Conservation (phyloP, 2,113 vertebrate genomes). For the Boulengerochromis microlepis region DNA sequence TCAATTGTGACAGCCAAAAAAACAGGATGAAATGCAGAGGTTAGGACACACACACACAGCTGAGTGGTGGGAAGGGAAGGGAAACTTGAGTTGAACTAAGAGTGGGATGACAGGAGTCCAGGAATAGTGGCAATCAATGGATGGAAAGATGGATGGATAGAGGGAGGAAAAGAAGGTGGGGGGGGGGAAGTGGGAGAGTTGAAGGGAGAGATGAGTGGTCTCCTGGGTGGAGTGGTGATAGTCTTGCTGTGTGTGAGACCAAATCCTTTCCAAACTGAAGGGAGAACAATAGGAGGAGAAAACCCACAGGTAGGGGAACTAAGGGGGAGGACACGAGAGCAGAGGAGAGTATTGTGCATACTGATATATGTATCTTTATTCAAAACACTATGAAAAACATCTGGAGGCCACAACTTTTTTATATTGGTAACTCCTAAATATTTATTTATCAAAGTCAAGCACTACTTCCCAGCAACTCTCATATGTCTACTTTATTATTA, state of each 20-base stretch:
- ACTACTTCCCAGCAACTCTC: neutral
- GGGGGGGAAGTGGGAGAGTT: neutral
- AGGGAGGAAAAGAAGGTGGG: slow-evolving; percentile 34
- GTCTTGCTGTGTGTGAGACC: slow-evolving; percentile 86
- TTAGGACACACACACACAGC: neutral
- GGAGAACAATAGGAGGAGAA: slow-evolving; percentile 65
- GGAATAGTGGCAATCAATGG: slow-evolving; percentile 93
- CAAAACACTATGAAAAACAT: neutral
- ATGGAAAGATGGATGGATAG: slow-evolving; percentile 83
- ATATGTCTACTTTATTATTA: neutral
- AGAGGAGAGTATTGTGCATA: slow-evolving; percentile 5
- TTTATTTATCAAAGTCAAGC: neutral
- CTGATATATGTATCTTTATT: neutral
- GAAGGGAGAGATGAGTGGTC: slow-evolving; percentile 82
- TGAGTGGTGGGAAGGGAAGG: slow-evolving; percentile 62
- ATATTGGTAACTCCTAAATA: neutral
- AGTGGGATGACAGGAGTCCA: slow-evolving; percentile 80
- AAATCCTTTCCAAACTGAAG: slow-evolving; percentile 73
- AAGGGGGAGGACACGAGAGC: slow-evolving; percentile 54
- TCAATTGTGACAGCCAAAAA: slow-evolving; percentile 28
- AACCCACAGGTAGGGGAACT: slow-evolving; percentile 61
- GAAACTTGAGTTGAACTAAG: slow-evolving; percentile 67
- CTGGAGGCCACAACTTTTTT: neutral
- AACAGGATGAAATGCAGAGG: neutral
- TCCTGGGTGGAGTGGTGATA: slow-evolving; percentile 86